phyloP scores from a whole-genome alignment of 2,113 vertebrate genomes.

The Rhinoptilus africanus region DNA sequence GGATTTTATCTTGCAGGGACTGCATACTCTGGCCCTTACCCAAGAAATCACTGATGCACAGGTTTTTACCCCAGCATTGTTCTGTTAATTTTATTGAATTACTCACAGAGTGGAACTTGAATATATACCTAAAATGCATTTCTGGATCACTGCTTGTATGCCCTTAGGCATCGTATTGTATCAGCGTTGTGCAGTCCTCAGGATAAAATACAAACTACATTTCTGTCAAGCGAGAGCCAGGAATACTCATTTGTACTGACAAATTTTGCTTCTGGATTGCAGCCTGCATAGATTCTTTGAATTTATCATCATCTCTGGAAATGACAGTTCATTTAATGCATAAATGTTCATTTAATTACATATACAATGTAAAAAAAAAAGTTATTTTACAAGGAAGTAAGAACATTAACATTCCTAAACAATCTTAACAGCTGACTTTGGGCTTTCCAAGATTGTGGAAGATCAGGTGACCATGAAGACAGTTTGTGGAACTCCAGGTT shows the following conservation, averaged over 20 bases:
- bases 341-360: background rate
- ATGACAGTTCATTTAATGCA: background rate
- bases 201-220: background rate
- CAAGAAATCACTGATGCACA: background rate
- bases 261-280: background rate
- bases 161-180: background rate
- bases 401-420: background rate
- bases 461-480: constrained; percentile 90
- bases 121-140: background rate
- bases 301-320: background rate
- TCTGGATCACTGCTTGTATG: background rate
- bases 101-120: background rate
- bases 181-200: background rate
- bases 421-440: constrained; percentile 82
- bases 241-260: background rate
- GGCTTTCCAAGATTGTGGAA: constrained; percentile 88
- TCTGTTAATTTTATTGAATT: background rate
- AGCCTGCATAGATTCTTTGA: background rate
- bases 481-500: constrained; percentile 87
- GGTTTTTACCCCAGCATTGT: background rate
- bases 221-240: background rate
- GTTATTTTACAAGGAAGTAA: background rate
- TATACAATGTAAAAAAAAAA: background rate
- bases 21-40: background rate
- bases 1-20: background rate